Evolutionary conservation across 2,888 invertebrate genomes (phyloP).

Genomic region (Dicyrtomina minuta): DNA sequence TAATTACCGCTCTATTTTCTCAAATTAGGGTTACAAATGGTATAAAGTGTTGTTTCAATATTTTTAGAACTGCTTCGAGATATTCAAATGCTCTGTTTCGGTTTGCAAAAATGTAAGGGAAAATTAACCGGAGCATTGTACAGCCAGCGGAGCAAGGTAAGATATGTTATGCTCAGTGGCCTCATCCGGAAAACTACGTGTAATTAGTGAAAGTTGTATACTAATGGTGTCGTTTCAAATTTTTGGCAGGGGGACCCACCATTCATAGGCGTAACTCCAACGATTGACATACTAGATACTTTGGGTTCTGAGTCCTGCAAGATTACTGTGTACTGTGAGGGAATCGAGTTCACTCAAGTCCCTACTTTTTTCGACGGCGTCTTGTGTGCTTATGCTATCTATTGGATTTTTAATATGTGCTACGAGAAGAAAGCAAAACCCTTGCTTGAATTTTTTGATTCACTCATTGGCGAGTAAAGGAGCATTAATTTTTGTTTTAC

Average conservation of each 20-base stretch:
- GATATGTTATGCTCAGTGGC: no score
- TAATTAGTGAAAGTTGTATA: no score
- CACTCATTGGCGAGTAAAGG: no score
- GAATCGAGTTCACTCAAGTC: background rate
- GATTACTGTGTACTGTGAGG: constrained; percentile 15
- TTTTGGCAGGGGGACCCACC: background rate
- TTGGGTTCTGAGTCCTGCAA: background rate
- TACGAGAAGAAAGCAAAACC: background rate
- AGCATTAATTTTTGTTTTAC: no score
- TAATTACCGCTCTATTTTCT: no score
- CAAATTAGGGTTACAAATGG: no score
- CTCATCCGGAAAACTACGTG: no score
- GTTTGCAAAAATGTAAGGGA: constrained; percentile 1
- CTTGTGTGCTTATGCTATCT: constrained; percentile 2
- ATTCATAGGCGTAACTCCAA: background rate
- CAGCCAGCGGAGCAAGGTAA: background rate
- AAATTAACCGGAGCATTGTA: constrained; percentile 4
- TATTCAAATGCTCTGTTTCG: constrained; percentile 7
- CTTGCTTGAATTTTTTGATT: constrained; percentile 16
- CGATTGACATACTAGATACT: constrained; percentile 14
- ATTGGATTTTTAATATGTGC: constrained; percentile 22
- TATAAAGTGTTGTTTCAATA: no score
- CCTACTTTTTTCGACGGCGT: constrained; percentile 18
- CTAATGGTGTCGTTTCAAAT: no score
- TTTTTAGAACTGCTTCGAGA: constrained; percentile 14